Base-by-base conservation (phyloP, 2,113 vertebrate species). In the Pygoscelis antarcticus region DNA sequence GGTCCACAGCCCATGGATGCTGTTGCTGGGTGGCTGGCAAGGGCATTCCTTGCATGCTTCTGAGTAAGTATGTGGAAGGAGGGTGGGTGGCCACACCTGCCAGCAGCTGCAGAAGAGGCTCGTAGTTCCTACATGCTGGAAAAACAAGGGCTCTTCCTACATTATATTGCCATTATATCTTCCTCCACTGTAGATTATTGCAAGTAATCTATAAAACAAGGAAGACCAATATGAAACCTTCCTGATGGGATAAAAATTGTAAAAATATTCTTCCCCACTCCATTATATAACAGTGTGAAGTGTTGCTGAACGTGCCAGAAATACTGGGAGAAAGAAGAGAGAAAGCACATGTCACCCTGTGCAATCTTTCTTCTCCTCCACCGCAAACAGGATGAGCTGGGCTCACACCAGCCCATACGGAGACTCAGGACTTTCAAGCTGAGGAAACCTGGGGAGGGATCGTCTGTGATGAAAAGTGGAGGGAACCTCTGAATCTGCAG, bases 301-400 rank as follows among this genome's bases (percentile, higher is more conserved):
- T 14, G 11, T 26, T 47, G 30, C 57, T 76, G 61, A 58, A 88
- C n/a, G 21, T 54, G 32, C 25, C 82, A 77, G 62, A 75, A 83
- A 18, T 13, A 12, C 16, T 20, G 32, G 46, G 18, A 90, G 49
- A 32, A 62, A 38, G 36, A 52, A 51, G 14, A 49, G 42, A 78
- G 38, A 58, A 75, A 70, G 26, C 38, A 23, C 7, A 1, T 0
- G 3, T 65, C 30, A 36, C 27, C 22, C 38, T 5, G 9, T 15
- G 32, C 22, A 22, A 23, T 13, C 78, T 64, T 57, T 36, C 29
- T 44, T 23, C 46, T 38, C 36, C 36, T 52, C 16, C 32, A 9
- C 10, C 0, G 0, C 19, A 3, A 4, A 27, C 25, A 29, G 51
- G 30, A 5, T 22, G 51, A 58, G 42, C 70, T 70, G 54, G 23